These are phyloP conservation scores for Anthophora plumipes DNA, from an alignment of 2,888 invertebrate species.

Conservation along the genomic window DNA sequence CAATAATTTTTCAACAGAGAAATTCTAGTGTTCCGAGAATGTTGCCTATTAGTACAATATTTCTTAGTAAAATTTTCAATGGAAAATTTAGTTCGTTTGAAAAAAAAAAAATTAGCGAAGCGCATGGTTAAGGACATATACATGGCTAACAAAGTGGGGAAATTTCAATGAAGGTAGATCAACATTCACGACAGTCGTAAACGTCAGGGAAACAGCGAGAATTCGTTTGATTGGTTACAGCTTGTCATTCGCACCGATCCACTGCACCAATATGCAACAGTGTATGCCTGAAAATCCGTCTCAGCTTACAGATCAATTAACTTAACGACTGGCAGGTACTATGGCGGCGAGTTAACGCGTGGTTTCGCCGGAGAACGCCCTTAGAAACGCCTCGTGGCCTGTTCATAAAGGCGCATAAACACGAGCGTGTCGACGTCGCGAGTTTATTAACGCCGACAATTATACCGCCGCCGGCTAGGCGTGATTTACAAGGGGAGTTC, in stretches of 20 bases:
- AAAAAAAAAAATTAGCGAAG: no score
- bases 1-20: no score
- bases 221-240: conserved; percentile 1
- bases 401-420: conserved; percentile 68
- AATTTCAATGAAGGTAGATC: conserved; percentile 14
- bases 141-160: no score
- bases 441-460: conserved; percentile 78
- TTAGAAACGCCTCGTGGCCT: conserved; percentile 48
- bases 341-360: conserved; percentile 58
- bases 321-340: conserved; percentile 67
- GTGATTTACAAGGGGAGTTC: conserved; percentile 75
- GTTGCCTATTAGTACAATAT: no score
- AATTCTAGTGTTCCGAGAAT: no score
- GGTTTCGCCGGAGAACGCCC: conserved; percentile 56
- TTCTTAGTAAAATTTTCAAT: no score
- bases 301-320: conserved; percentile 74
- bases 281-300: conserved; percentile 60
- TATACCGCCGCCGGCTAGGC: conserved; percentile 74
- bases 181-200: neutral
- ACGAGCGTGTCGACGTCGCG: conserved; percentile 69
- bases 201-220: neutral
- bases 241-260: conserved; percentile 7
- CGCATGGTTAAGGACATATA: no score
- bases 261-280: conserved; percentile 42
- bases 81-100: no score